Evolutionary conservation across 2,113 vertebrate species (phyloP).

Genomic region (Megalops atlanticus): DNA sequence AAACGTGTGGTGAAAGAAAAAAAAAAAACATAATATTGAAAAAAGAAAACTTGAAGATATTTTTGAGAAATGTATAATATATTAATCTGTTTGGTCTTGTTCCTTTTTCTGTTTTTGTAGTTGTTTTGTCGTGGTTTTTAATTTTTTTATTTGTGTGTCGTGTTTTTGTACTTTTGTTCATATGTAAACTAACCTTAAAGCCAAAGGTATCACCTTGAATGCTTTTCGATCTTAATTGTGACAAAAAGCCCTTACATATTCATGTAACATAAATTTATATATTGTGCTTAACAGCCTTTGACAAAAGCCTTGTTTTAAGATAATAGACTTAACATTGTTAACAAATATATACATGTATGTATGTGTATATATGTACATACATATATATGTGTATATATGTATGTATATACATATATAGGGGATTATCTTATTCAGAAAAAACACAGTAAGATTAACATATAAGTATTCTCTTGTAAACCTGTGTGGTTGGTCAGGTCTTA

Average conservation of each 20-base stretch:
- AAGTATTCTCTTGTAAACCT: constrained; percentile 49
- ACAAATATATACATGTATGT: constrained; percentile 54
- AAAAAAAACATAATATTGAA: neutral
- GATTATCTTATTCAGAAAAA: constrained; percentile 50
- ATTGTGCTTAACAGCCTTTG: constrained; percentile 68
- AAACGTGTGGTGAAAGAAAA: too few relatives aligned
- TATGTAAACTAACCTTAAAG: constrained; percentile 73
- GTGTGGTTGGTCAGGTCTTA: constrained; percentile 55
- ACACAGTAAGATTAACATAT: constrained; percentile 42
- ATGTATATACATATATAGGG: constrained; percentile 35
- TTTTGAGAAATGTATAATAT: constrained; percentile 43
- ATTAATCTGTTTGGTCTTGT: constrained; percentile 43
- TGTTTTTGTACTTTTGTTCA: constrained; percentile 56
- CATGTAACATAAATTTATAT: constrained; percentile 78
- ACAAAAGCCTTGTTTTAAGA: constrained; percentile 65
- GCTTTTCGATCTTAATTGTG: constrained; percentile 67
- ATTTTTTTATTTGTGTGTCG: constrained; percentile 54
- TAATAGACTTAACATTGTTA: constrained; percentile 62
- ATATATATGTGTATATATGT: constrained; percentile 31
- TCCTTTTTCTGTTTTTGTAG: constrained; percentile 23
- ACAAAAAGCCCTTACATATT: constrained; percentile 72
- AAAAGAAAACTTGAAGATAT: constrained; percentile 38
- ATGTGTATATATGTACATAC: too few relatives aligned
- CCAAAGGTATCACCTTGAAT: constrained; percentile 74
- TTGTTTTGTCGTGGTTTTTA: constrained; percentile 27